Base-by-base conservation (phyloP, 2,797 vertebrate genomes). In the Columba guinea region DNA sequence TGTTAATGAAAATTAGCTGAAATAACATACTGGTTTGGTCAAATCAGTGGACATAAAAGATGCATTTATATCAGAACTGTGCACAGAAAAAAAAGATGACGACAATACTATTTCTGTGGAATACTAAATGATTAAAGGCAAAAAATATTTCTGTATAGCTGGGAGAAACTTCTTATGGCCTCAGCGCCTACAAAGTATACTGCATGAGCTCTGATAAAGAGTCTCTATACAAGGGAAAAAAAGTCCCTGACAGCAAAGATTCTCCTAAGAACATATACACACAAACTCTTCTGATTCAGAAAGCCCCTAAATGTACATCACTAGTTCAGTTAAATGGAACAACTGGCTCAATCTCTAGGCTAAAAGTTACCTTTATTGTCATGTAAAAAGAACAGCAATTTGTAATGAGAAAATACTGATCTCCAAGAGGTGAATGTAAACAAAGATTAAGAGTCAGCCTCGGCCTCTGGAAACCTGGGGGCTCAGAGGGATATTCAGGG, bases 1-100 rank as follows among this genome's bases (percentile, higher is more conserved):
- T 93, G 80, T 96, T 96, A 96, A 96, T 97, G 94, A 94, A 96
- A 96, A 96, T 56, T 91, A 87, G 86, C 92, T 97, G 89, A 96
- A 96, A 95, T 91, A 97, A 95, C 83, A 94, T 67, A 84, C 81
- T 84, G 83, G 39, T 73, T 93, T 85, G 87, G 84, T 78, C 80
- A 96, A 96, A 96, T 94, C 80, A 86, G 86, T 1, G 51, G 91
- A 70, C 55, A 92, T 92, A 91, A 94, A 96, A 94, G 89, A 89
- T 75, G 80, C 82, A 87, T 90, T 91, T 93, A 76, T 94, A 95
- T 82, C 85, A 82, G 89, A 92, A 55, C 55, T 51, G 90, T 0
- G 0, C 82, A 39, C 24, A 49, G 52, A 27, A 75, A 96, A 84
- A 93, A 83, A 84, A 63, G 41, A 93, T 91, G 60, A 89, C 3